These are phyloP conservation scores for Delia radicum DNA, from an alignment of 1,140 invertebrate species.

Conservation along the genomic window DNA sequence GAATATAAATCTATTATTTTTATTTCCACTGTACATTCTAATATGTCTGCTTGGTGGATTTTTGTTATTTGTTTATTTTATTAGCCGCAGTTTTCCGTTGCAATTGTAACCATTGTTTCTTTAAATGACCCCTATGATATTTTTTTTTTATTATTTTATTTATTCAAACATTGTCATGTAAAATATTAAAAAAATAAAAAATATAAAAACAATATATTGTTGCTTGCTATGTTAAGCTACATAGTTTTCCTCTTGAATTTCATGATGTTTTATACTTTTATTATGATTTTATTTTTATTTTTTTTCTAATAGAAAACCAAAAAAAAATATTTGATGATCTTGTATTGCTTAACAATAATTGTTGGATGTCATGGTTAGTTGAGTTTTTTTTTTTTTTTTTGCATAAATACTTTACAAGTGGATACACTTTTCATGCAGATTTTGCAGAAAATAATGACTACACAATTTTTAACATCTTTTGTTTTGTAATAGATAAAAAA, in stretches of 20 bases:
- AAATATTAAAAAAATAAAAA: background rate
- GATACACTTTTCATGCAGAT: too few species aligned
- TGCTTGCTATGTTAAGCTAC: background rate
- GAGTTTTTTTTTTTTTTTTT: background rate
- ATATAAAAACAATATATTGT: background rate
- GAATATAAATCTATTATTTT: too few species aligned
- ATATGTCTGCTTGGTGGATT: background rate
- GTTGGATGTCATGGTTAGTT: conserved; percentile 1
- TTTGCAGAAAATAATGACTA: too few species aligned
- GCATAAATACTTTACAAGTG: too few species aligned
- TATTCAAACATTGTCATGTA: background rate
- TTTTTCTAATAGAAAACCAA: background rate
- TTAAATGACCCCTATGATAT: background rate
- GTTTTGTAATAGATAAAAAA: too few species aligned
- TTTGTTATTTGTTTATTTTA: background rate
- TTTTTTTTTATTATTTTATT: background rate
- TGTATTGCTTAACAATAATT: background rate
- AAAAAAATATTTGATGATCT: background rate
- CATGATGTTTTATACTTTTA: background rate
- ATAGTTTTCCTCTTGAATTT: background rate
- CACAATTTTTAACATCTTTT: too few species aligned
- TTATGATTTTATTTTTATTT: background rate
- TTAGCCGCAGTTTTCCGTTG: background rate
- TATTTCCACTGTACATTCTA: too few species aligned
- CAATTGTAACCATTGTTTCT: background rate